Evolutionary conservation across 2,888 invertebrate species (phyloP), one percentile per base, ranked within the genome.

Genomic region (Nephrotoma guestfalica): DNA sequence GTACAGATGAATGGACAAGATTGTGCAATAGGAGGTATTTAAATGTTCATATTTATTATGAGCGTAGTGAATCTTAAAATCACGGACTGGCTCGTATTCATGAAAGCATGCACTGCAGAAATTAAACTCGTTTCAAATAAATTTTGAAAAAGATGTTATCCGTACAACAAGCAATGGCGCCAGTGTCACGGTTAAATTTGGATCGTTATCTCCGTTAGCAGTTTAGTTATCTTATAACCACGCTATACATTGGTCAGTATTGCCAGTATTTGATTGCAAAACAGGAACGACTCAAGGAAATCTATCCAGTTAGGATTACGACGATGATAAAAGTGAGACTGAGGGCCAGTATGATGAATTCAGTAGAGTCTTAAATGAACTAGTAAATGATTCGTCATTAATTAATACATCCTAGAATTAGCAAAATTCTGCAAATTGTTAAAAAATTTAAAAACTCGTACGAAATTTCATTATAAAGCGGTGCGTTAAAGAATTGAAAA

Each of bases 1-100:
- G 41, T 41, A 86, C 86, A 11, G 86, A 87, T n/a, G 87, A 87
- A 13, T 86, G 86, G 85, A 87, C 87, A 13, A 87, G 71, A 41
- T 15, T 84, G 18, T 11, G 85, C 30, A 85, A 86, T 86, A n/a
- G 87, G 18, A 51, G 86, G 41, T 87, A 71, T 18, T 41, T 87
- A 6, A 45, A 83, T 41, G 15, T 87, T n/a, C 85, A 87, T 40
- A n/a, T 86, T 47, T 86, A 86, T 42, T 86, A 85, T 42, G 30
- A 13, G 13, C 15, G 57, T 47, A 30, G 47, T 4, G 9, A 87
- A 83, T 43, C 86, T 42, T 9, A 86, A 41, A 85, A 86, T 86
- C 47, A 86, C 15, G 86, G 86, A 6, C n/a, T 87, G 1, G 47
- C 86, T 13, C 86, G 83, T 7, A 87, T 87, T 41, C 9, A 86